Percentiles rank a stretch among this genome's conserved stretches.
Conservation (phyloP, 2,888 invertebrate species). For the Trachelus stipa region DNA sequence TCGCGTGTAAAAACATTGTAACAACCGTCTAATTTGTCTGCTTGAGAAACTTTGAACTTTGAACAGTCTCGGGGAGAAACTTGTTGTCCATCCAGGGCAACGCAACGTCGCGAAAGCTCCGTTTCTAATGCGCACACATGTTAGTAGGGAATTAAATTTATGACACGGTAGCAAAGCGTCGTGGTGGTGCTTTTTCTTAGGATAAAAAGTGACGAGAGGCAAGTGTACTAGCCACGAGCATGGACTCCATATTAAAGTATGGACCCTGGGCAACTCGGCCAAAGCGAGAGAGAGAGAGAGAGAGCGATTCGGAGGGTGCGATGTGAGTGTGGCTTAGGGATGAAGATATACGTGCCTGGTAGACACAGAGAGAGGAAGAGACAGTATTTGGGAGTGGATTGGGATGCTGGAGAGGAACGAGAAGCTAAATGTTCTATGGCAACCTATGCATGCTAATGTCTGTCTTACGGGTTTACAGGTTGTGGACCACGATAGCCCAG, state of each 20-base stretch:
- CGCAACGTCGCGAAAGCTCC: neutral
- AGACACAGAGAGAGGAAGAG: slow-evolving; percentile 13
- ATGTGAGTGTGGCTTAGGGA: slow-evolving; percentile 2
- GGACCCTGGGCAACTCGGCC: neutral
- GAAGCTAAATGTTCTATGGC: slow-evolving; percentile 55
- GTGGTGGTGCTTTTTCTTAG: slow-evolving; percentile 14
- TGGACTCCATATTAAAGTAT: neutral
- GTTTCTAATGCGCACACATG: slow-evolving; percentile 1
- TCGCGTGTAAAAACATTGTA: neutral
- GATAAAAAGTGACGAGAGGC: slow-evolving; percentile 42
- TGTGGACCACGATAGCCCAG: neutral
- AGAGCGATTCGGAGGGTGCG: slow-evolving; percentile 28
- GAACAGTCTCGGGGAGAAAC: neutral
- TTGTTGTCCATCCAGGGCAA: neutral
- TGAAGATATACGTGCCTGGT: slow-evolving; percentile 5
- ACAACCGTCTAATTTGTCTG: neutral
- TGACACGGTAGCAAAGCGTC: slow-evolving; percentile 27
- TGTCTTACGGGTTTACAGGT: slow-evolving; percentile 47
- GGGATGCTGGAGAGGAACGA: slow-evolving; percentile 8
- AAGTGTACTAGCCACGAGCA: slow-evolving; percentile 1
- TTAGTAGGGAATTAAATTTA: slow-evolving; percentile 39
- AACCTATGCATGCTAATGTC: slow-evolving; percentile 62
- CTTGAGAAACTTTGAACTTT: neutral
- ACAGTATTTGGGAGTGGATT: neutral
- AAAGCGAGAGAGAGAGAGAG: slow-evolving; percentile 25